A percentile compares a stretch with the other conserved stretches of the same genome.
phyloP scores from a whole-genome alignment of 2,888 invertebrate genomes.

The Epinotia demarniana region DNA sequence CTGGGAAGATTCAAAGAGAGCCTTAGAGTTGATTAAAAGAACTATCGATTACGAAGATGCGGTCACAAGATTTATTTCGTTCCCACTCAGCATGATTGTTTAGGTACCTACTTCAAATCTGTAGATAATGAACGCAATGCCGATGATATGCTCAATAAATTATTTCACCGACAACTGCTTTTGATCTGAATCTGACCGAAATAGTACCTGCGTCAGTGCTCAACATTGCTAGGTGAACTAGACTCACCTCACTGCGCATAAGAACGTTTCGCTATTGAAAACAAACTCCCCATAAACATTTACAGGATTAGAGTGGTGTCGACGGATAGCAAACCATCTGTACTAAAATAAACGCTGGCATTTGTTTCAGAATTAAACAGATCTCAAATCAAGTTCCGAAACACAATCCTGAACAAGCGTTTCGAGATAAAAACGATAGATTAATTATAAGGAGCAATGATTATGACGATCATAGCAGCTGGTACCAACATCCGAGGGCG shows the following conservation, averaged over 20 bases:
- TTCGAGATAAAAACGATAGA: slow-evolving; percentile 50
- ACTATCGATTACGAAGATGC: neutral
- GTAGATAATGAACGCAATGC: neutral
- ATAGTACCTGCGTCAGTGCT: slow-evolving; percentile 65
- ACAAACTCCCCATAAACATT: slow-evolving; percentile 57
- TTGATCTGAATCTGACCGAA: slow-evolving; percentile 51
- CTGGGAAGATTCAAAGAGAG: no score
- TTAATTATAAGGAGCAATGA: slow-evolving; percentile 62
- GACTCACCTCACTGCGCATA: slow-evolving; percentile 1
- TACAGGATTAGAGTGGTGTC: slow-evolving; percentile 49
- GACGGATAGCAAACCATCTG: slow-evolving; percentile 39
- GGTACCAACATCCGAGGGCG: slow-evolving; percentile 62
- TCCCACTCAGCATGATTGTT: slow-evolving; percentile 1
- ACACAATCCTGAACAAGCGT: slow-evolving; percentile 47
- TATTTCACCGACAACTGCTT: slow-evolving; percentile 55
- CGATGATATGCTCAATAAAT: slow-evolving; percentile 16
- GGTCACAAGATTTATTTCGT: neutral
- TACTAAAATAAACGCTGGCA: slow-evolving; percentile 24
- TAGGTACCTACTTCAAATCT: neutral
- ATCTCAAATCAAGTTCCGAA: slow-evolving; percentile 53
- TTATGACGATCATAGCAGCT: slow-evolving; percentile 73
- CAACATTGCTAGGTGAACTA: slow-evolving; percentile 25
- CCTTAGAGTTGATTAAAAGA: neutral
- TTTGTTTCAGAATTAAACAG: slow-evolving; percentile 62
- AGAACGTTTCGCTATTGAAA: slow-evolving; percentile 28